Evolutionary conservation across 1,140 invertebrate species (phyloP).

Genomic region (Anthonomus grandis): DNA sequence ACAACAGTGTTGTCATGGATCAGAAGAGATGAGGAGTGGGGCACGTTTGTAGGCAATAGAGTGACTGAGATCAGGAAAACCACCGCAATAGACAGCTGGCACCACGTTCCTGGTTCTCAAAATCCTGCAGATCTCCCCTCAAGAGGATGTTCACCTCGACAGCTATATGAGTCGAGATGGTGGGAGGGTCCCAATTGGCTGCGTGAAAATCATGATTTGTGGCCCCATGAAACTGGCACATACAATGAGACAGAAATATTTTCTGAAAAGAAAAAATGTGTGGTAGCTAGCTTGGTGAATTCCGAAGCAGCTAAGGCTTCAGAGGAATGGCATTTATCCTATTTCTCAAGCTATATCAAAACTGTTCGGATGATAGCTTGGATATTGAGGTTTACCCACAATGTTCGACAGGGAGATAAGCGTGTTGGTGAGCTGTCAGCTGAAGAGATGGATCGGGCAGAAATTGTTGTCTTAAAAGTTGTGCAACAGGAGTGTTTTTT

Average conservation of each 20-base stretch:
- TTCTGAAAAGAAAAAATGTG: slow-evolving; percentile 19
- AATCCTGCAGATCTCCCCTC: slow-evolving; percentile 50
- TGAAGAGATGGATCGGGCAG: slow-evolving; percentile 26
- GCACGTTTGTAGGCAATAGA: slow-evolving; percentile 39
- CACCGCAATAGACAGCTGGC: slow-evolving; percentile 37
- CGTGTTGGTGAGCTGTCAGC: slow-evolving; percentile 28
- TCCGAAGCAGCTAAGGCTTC: slow-evolving; percentile 23
- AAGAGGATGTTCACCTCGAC: slow-evolving; percentile 40
- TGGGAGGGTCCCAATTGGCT: slow-evolving; percentile 44
- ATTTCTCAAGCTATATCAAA: slow-evolving; percentile 34
- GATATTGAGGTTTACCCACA: slow-evolving; percentile 37
- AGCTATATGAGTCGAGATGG: slow-evolving; percentile 44
- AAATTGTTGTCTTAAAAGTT: slow-evolving; percentile 19
- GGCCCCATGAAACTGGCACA: neutral
- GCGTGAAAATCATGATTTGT: slow-evolving; percentile 16
- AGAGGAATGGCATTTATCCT: slow-evolving; percentile 7
- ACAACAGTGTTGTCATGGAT: slow-evolving; percentile 38
- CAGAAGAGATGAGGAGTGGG: slow-evolving; percentile 23
- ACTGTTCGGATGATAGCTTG: slow-evolving; percentile 35
- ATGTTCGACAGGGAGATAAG: slow-evolving; percentile 40
- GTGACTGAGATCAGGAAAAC: slow-evolving; percentile 38
- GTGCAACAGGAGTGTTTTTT: slow-evolving; percentile 11
- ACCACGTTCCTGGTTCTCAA: slow-evolving; percentile 42
- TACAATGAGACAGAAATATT: neutral
- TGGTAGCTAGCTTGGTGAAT: slow-evolving; percentile 10